phyloP scores from a whole-genome alignment of 2,888 invertebrate genomes.

The Drosophila testacea region DNA sequence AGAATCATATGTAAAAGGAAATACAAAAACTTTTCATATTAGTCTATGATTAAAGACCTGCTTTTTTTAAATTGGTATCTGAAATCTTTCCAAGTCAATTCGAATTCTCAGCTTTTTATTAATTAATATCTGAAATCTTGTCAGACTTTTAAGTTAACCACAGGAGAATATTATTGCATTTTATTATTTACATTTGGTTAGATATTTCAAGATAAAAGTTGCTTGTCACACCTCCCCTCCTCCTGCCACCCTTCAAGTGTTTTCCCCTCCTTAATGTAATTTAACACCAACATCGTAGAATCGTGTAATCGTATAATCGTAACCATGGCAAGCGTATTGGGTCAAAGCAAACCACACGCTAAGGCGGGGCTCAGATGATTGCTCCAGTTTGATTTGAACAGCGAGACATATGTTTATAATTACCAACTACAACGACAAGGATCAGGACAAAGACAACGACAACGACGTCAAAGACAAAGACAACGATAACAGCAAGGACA shows the following conservation, averaged over 20 bases:
- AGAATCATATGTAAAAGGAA: background rate
- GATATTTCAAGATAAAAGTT: background rate
- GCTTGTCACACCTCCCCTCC: background rate
- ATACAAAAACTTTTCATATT: background rate
- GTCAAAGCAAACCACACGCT: conserved; percentile 59
- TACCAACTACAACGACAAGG: conserved; percentile 10
- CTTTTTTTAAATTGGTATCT: background rate
- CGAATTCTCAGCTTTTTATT: background rate
- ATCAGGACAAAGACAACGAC: conserved; percentile 5
- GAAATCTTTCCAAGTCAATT: background rate
- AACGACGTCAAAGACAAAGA: conserved; percentile 6
- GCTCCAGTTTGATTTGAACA: conserved; percentile 63
- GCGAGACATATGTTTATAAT: conserved; percentile 35
- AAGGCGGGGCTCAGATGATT: conserved; percentile 57
- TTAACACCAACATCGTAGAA: conserved; percentile 16
- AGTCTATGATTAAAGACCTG: background rate
- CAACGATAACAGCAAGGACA: conserved; percentile 5
- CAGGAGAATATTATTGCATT: background rate
- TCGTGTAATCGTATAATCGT: conserved; percentile 34
- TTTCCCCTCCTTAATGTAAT: conserved; percentile 1
- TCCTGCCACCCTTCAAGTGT: background rate
- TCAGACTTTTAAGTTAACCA: background rate
- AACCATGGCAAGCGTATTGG: conserved; percentile 60
- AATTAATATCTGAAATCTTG: background rate
- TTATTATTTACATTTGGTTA: background rate